Conservation (phyloP, 92 coral and sea anemone genomes). For the Plumapathes pennacea region DNA sequence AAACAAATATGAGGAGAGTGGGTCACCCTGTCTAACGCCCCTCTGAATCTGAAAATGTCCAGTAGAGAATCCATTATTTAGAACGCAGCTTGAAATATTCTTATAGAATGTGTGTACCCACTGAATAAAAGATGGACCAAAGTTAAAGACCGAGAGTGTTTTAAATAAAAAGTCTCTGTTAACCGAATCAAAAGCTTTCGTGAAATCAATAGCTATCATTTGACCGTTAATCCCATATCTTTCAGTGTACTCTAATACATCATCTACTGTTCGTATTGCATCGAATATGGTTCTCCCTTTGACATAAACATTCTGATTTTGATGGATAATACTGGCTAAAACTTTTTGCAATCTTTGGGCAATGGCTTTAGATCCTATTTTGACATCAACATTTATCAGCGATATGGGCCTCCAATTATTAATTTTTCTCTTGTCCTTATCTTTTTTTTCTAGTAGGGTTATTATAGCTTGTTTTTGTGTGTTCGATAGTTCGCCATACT, state of each 20-base stretch:
- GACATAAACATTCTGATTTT: slow-evolving; percentile 25
- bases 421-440: slow-evolving; percentile 13
- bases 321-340: slow-evolving; percentile 17
- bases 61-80: slow-evolving; percentile 45
- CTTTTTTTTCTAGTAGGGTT: slow-evolving; percentile 8
- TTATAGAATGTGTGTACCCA: slow-evolving; percentile 30
- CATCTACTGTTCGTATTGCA: slow-evolving; percentile 42
- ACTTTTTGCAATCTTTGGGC: slow-evolving; percentile 22
- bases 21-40: slow-evolving; percentile 39
- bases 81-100: slow-evolving; percentile 29
- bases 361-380: slow-evolving; percentile 13
- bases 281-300: slow-evolving; percentile 37
- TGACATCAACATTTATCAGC: slow-evolving; percentile 3
- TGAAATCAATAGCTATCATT: slow-evolving; percentile 33
- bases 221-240: slow-evolving; percentile 12
- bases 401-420: slow-evolving; percentile 27
- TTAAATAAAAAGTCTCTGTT: slow-evolving; percentile 9
- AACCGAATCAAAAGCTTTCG: slow-evolving; percentile 26
- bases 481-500: slow-evolving; percentile 10
- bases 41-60: slow-evolving; percentile 13
- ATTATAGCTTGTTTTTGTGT: slow-evolving; percentile 19
- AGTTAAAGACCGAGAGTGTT: slow-evolving; percentile 3
- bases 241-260: slow-evolving; percentile 19
- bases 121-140: slow-evolving; percentile 25
- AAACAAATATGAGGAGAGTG: slow-evolving; percentile 32